Base-by-base conservation (phyloP, 1,140 invertebrate genomes). In the Mactra quadrangularis region DNA sequence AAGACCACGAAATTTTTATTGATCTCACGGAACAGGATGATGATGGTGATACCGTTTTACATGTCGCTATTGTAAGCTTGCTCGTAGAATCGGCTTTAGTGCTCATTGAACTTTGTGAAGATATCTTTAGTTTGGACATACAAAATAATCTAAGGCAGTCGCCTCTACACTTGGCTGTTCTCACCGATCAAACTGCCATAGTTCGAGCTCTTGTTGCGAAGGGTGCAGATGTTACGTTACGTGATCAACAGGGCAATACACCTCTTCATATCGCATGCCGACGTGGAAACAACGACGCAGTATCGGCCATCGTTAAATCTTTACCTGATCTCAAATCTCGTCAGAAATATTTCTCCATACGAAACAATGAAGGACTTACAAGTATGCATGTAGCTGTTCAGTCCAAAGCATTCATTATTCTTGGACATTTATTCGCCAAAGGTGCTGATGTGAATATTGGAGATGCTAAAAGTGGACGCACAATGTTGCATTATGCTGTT, bases 231-330 rank as follows among this genome's bases (percentile, higher is more conserved):
- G 81, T 86, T 1, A 83, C 83, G 15, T 15, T 77, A 0, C 66
- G 76, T 1, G 87, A 89, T 66, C 59, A 72, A 45, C 55, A 88
- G 15, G 88, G 88, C 15, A 85, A 88, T 59, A 97, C 97, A 0
- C 95, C 96, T 0, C 93, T 98, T 0, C 97, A 98, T 86, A 94
- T 97, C 50, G 97, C 97, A 7, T 96, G 96, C 33, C 93, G 94
- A 47, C 94, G 96, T 84, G 97, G 97, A 17, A 95, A 96, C 83
- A 45, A 94, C 6, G 55, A 83, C 9, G 93, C 96, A 0, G 96
- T 97, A 0, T 94, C 95, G 78, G 15, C 50, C 19, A 25, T 86
- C 19, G 35, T 86, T 19, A 66, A 50, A 11, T 83, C 82, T 7
- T 55, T 86, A 17, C 38, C 75, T 25, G 59, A 78, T 15, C 68